Percentiles rank a stretch among this genome's conserved stretches.
These are phyloP conservation scores for Fragum fragum DNA, from an alignment of 2,888 invertebrate species.

Conservation along the genomic window DNA sequence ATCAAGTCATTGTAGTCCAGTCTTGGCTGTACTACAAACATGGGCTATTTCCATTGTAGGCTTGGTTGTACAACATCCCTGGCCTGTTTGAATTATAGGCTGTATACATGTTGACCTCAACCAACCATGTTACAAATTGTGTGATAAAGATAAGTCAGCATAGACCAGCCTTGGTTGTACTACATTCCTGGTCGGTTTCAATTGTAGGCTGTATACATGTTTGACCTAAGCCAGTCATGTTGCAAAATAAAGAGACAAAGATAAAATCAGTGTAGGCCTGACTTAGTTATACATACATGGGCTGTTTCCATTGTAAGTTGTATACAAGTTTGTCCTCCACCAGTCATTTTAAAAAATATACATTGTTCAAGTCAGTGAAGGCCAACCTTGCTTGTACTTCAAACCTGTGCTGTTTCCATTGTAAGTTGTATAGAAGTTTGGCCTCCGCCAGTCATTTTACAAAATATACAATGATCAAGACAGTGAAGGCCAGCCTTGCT, in stretches of 20 bases:
- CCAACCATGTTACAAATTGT: slow-evolving; percentile 93
- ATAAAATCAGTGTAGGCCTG: slow-evolving; percentile 97
- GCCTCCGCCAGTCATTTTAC: too few species aligned
- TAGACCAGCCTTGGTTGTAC: too few species aligned
- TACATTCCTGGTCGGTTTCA: slow-evolving; percentile 87
- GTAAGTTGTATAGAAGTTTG: neutral
- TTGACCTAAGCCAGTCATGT: slow-evolving; percentile 92
- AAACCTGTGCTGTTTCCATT: neutral
- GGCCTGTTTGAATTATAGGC: slow-evolving; percentile 92
- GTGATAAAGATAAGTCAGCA: slow-evolving; percentile 97
- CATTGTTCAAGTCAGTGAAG: too few species aligned
- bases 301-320: slow-evolving; percentile 91
- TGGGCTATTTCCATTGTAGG: neutral
- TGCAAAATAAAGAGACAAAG: slow-evolving; percentile 95
- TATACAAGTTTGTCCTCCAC: slow-evolving; percentile 93
- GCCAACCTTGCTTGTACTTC: too few species aligned
- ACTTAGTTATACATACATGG: too few species aligned
- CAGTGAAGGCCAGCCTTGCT: too few species aligned
- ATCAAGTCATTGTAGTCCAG: too few species aligned
- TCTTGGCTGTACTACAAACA: too few species aligned
- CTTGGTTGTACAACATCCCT: too few species aligned
- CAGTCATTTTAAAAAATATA: slow-evolving; percentile 93
- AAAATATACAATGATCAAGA: too few species aligned
- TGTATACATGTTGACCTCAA: slow-evolving; percentile 94
- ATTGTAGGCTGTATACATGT: slow-evolving; percentile 94